A percentile compares a stretch with the other conserved stretches of the same genome.
phyloP scores from a whole-genome alignment of 2,888 invertebrate genomes.

The Pediacus dermestoides region DNA sequence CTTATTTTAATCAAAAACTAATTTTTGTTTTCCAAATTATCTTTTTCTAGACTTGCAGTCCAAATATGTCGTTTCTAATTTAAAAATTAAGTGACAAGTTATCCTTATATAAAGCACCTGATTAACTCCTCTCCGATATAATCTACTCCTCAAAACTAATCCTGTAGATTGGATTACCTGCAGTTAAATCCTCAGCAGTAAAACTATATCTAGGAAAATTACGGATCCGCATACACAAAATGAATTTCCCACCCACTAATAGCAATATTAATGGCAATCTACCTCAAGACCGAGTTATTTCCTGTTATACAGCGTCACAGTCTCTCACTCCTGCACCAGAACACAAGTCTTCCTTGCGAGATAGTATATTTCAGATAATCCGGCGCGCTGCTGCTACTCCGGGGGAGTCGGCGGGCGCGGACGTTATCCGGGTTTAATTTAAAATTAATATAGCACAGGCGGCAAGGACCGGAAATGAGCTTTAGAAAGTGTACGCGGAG shows the following conservation, averaged over 20 bases:
- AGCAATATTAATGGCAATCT: slow-evolving; percentile 47
- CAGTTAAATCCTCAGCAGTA: slow-evolving; percentile 5
- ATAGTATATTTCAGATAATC: slow-evolving; percentile 47
- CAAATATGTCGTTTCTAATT: no score
- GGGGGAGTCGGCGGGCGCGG: slow-evolving; percentile 22
- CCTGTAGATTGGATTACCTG: no score
- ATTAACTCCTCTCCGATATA: no score
- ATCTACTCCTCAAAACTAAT: no score
- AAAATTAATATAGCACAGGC: slow-evolving; percentile 69
- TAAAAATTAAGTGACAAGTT: no score
- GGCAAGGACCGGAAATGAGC: slow-evolving; percentile 65
- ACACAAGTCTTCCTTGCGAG: slow-evolving; percentile 33
- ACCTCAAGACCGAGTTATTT: slow-evolving; percentile 48
- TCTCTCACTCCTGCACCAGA: slow-evolving; percentile 1
- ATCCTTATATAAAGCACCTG: no score
- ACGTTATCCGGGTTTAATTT: slow-evolving; percentile 63
- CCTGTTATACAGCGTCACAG: no score
- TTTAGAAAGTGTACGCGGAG: slow-evolving; percentile 52
- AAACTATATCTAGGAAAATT: slow-evolving; percentile 18
- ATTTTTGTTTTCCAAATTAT: no score
- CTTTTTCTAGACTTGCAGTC: no score
- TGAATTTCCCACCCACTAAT: slow-evolving; percentile 42
- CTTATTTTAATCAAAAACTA: no score
- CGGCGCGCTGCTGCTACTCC: no score
- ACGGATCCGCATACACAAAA: slow-evolving; percentile 34